Evolutionary conservation across 2,888 invertebrate genomes (phyloP), one percentile per base, ranked within the genome.

Genomic region (Agriotes lineatus): DNA sequence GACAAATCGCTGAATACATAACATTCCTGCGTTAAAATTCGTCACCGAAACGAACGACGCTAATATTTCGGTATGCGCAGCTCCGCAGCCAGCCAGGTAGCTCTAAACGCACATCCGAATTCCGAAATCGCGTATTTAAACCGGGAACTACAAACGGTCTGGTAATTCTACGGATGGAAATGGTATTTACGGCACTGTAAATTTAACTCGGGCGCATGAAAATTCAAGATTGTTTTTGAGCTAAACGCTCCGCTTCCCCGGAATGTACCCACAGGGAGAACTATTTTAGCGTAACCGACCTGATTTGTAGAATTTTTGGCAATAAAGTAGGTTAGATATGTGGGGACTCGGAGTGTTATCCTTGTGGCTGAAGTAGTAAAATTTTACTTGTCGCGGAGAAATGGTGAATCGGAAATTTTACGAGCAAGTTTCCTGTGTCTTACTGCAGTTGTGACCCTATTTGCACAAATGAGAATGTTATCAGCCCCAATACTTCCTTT

Each of bases 51-150:
- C 30, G 33, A 33, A 52, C 37, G 42, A 42, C 58, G 25, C 35
- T 42, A 42, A 58, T 52, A 52, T 52, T 52, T n/a, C 33, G 14
- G 20, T 42, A 16, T 37, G n/a, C n/a, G n/a, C n/a, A n/a, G n/a
- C n/a, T n/a, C n/a, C n/a, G n/a, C n/a, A n/a, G n/a, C n/a, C n/a
- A n/a, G n/a, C 39, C 52, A 52, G 52, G 52, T 52, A 52, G 25
- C 58, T 19, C 58, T 42, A 58, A 58, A 58, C 22, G 58, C 39
- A 56, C 56, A 58, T 58, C 42, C 42, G 37, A 58, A 58, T 58
- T 58, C 58, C 42, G 42, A 58, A 58, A 58, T 58, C 58, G 42
- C 42, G 58, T 58, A 42, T 58, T 58, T 58, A 58, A 58, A 58
- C 42, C 20, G 58, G 56, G 20, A 56, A 42, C 58, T 58, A 58